These are phyloP conservation scores for Cirrhinus molitorella DNA, from an alignment of 2,797 vertebrate species.

Conservation along the genomic window DNA sequence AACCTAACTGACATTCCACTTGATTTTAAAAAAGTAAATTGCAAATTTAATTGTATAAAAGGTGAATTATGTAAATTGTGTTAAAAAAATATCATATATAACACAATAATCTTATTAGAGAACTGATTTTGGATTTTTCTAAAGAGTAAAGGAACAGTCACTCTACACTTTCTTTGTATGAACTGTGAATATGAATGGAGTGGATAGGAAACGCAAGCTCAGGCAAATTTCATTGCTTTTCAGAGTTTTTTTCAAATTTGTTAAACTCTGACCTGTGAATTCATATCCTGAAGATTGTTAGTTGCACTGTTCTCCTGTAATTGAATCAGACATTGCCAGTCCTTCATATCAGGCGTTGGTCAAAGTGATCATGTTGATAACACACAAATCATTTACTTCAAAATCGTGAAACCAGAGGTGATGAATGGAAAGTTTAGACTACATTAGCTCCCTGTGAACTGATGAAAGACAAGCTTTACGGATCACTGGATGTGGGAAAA, in stretches of 20 bases:
- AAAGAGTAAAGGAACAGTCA: background rate
- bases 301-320: background rate
- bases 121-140: background rate
- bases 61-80: background rate
- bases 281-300: too few relatives aligned
- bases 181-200: background rate
- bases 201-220: background rate
- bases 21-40: background rate
- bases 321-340: background rate
- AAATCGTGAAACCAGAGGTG: background rate
- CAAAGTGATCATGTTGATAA: background rate
- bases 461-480: background rate
- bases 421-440: background rate
- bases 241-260: background rate
- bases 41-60: background rate
- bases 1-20: background rate
- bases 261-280: background rate
- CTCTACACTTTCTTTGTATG: background rate
- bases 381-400: background rate
- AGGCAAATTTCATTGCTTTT: background rate
- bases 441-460: background rate
- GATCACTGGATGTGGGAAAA: constrained; percentile 8
- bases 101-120: background rate
- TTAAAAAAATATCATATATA: background rate
- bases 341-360: background rate